Base-by-base conservation (phyloP, 2,797 vertebrate species). In the Chromis chromis region DNA sequence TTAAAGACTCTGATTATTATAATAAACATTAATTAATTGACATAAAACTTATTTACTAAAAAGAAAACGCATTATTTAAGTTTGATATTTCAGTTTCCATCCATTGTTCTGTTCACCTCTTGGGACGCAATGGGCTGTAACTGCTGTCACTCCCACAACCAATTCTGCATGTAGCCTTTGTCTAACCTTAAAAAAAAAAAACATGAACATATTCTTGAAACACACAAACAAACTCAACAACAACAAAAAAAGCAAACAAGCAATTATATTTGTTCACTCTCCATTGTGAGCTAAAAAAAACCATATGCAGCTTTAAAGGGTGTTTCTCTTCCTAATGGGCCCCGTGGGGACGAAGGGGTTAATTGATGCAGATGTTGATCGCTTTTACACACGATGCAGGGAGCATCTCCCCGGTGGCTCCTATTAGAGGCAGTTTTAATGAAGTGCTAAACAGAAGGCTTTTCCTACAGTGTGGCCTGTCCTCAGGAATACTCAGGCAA, bases 331-430 rank as follows among this genome's bases (percentile, higher is more conserved):
- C 89, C 93, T 96, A 96, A 96, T 95, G 94, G 95, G 91, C 83
- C 96, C 95, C 94, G 44, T 44, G 58, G 95, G 95, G 96, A 95
- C 80, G 85, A 89, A 84, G 88, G 94, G 95, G 96, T 96, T 97
- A 96, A 97, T 96, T 95, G 96, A 96, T 95, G 95, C 96, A 96
- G 96, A 96, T 96, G 97, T 96, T 96, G 96, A 97, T 95, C 92
- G 94, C 94, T 94, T 92, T 91, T 94, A 95, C 96, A 95, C 91
- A 86, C 91, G 91, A 94, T 88, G 92, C 86, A 82, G 86, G 90
- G 94, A 94, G 92, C 91, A 86, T 93, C 94, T 96, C 96, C 95
- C 96, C 27, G 52, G 95, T 94, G 96, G 93, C 93, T 95, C 94
- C 93, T 96, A 96, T 96, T 96, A 96, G 96, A 96, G 90, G 91